Percentiles rank a stretch among this genome's conserved stretches.
Evolutionary conservation across 2,888 invertebrate species (phyloP).

Genomic region (Lingula anatina): DNA sequence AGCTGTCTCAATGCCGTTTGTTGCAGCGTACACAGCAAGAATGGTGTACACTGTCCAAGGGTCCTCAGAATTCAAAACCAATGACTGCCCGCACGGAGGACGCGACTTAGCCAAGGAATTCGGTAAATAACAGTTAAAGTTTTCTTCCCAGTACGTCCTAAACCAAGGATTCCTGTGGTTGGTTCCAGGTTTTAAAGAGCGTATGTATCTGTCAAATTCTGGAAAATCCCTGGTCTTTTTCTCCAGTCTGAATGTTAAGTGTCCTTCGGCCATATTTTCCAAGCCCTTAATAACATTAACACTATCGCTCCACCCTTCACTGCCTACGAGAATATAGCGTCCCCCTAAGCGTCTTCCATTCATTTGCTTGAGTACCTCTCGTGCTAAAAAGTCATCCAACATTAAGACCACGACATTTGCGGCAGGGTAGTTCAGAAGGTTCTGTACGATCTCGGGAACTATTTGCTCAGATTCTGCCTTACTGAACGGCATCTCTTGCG

Average conservation of each 20-base stretch:
- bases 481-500: constrained; percentile 12
- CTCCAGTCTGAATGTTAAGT: constrained; percentile 22
- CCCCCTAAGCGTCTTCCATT: constrained; percentile 11
- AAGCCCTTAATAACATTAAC: constrained; percentile 12
- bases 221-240: constrained; percentile 7
- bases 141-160: constrained; percentile 30
- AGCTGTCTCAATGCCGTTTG: constrained; percentile 39
- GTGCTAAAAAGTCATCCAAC: constrained; percentile 11
- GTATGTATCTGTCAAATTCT: constrained; percentile 21
- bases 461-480: constrained; percentile 11
- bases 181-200: constrained; percentile 9
- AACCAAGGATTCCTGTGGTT: constrained; percentile 22
- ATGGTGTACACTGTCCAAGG: constrained; percentile 23
- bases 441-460: constrained; percentile 17
- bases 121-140: constrained; percentile 31
- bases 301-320: constrained; percentile 22
- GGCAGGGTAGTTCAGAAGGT: no score
- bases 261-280: constrained; percentile 22
- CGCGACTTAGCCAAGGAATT: no score
- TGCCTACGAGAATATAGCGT: constrained; percentile 26
- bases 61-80: constrained; percentile 12
- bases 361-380: constrained; percentile 17
- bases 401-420: constrained; percentile 27
- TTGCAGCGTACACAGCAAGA: constrained; percentile 38
- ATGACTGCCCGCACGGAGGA: no score